Evolutionary conservation across 1,140 invertebrate genomes (phyloP), one percentile per base, ranked within the genome.

Genomic region (Drosophila lowei): DNA sequence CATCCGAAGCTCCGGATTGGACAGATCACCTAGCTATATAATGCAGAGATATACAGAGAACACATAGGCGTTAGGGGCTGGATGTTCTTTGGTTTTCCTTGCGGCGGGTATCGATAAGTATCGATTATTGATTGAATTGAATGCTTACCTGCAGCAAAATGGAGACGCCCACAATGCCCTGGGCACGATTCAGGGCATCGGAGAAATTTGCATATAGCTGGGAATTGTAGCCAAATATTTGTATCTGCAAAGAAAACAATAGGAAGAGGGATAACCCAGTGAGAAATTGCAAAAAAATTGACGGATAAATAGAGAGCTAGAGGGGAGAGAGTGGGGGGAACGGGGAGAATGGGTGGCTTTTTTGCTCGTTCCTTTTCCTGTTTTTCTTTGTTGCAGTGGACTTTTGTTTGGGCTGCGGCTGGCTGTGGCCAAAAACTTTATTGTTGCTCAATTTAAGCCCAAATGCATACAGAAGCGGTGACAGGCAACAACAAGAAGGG

Each of bases 181-280:
- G 97, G 62, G 97, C 96, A 92, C 95, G 95, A 90, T 97, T 95
- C 65, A 97, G 92, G 55, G 97, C 97, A 91, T 97, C 96, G 42
- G 96, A 96, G 92, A 97, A 96, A 93, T 98, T 98, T 79, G 95
- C 94, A 93, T 98, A 98, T 56, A 98, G 93, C 91, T 98, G 96
- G 60, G 96, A 97, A 93, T 98, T 98, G 94, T 97, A 98, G 78
- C 97, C 96, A 92, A 97, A 96, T 93, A 98, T 96, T 93, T 98
- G 97, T 89, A 98, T 96, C 97, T 98, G 94, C 6, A 72, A 73
- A 94, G 90, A 93, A 93, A 90, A 85, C 54, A 61, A 65, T 23
- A 15, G 28, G 25, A 60, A 25, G 11, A 59, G 30, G 18, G 15
- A 58, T 28, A 47, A 2, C 25, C 21, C 21, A 18, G 42, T 42